phyloP scores from a whole-genome alignment of 2,888 invertebrate species.

The Lasioglossum lativentre region DNA sequence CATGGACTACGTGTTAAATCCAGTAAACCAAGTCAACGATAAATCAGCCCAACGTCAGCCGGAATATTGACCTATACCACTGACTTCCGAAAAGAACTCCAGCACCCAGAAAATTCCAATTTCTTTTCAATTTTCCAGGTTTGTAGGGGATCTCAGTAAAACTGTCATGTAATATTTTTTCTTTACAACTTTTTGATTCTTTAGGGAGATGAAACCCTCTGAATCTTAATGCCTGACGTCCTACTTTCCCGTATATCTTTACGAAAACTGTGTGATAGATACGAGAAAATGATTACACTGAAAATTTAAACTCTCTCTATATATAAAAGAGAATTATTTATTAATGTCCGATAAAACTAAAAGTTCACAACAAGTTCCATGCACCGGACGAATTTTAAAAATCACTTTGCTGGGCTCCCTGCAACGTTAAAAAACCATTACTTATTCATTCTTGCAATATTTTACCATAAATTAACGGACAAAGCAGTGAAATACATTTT shows the following conservation, averaged over 20 bases:
- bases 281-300: neutral
- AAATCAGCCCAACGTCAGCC: neutral
- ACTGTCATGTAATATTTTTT: slow-evolving; percentile 1
- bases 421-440: neutral
- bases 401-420: neutral
- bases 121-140: neutral
- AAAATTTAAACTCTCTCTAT: neutral
- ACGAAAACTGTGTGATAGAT: neutral
- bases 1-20: neutral
- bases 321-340: neutral
- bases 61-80: neutral
- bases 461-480: neutral
- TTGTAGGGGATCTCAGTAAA: neutral
- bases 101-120: neutral
- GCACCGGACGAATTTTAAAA: neutral
- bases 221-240: slow-evolving; percentile 1
- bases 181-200: neutral
- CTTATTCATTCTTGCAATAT: neutral
- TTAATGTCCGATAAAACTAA: neutral
- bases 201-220: neutral
- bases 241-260: neutral
- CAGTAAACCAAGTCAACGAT: neutral
- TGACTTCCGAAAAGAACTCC: neutral
- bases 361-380: neutral
- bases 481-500: neutral